A percentile compares a stretch with the other conserved stretches of the same genome.
These are phyloP conservation scores for Papilio dardanus DNA, from an alignment of 1,140 invertebrate genomes.

Conservation along the genomic window DNA sequence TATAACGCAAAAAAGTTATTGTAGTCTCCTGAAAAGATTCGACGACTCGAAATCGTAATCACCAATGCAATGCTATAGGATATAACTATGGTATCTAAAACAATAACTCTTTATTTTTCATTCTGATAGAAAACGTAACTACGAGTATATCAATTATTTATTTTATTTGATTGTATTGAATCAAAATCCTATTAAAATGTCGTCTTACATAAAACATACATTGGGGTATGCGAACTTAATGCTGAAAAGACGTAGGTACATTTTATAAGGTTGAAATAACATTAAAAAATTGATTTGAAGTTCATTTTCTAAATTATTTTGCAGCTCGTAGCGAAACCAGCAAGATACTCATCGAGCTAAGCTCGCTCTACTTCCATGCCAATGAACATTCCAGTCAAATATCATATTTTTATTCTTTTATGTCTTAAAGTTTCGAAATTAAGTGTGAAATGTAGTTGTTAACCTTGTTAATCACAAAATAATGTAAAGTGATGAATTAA, in stretches of 20 bases:
- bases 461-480: not conserved
- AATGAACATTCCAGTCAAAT: slow-evolving; percentile 4
- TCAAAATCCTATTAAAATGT: too few species aligned
- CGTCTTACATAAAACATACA: too few species aligned
- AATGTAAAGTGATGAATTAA: not conserved
- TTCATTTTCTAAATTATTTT: not conserved
- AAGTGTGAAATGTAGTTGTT: not conserved
- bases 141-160: too few species aligned
- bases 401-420: not conserved
- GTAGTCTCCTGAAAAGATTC: slow-evolving; percentile 1
- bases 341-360: not conserved
- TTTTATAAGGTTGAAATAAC: not conserved
- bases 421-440: not conserved
- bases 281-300: not conserved
- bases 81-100: not conserved
- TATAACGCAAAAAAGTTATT: not conserved
- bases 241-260: too few species aligned
- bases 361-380: slow-evolving; percentile 1
- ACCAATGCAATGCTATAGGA: slow-evolving; percentile 3
- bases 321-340: not conserved
- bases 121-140: too few species aligned
- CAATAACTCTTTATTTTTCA: not conserved
- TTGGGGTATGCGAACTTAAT: too few species aligned
- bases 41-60: not conserved
- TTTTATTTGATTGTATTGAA: too few species aligned